Evolutionary conservation across 2,888 invertebrate genomes (phyloP), one percentile per base, ranked within the genome.

Genomic region (Pegoplata infirma): DNA sequence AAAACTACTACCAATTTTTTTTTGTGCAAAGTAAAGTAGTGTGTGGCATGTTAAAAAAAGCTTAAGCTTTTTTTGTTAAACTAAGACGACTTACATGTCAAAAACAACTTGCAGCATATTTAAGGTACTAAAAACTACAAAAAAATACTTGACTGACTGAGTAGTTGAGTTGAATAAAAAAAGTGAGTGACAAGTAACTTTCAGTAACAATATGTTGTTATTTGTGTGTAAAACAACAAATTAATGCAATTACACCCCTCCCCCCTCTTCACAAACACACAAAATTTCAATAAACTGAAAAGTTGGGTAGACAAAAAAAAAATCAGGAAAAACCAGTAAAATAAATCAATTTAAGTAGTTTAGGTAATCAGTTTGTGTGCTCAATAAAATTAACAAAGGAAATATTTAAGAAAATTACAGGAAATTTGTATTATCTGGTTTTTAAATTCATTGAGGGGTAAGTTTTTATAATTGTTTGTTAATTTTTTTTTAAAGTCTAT

Each of bases 111-210:
- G 40, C 12, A 63, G 10, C 40, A 49, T 14, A 23, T 25, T 36
- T 17, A 3, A 36, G 6, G 3, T 5, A 36, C n/a, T n/a, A n/a
- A n/a, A n/a, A n/a, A 36, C 36, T 12, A 7, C 8, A 55, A 17
- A 25, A 69, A 53, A 61, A 53, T 14, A 14, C 68, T 68, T 49
- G 55, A 75, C 61, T 56, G 47, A 47, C 61, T 56, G 47, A 47
- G 46, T 19, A 25, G 19, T 56, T 61, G 68, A 61, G 55, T 40
- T 40, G 40, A 5, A 68, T 63, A 46, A 23, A n/a, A n/a, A 40
- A 58, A 59, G 47, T 55, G 61, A 76, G 66, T 76, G 80, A 80
- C 80, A 80, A 71, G 80, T 71, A 46, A 74, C 64, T 76, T 69
- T 78, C 78, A 63, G 49, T 32, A 78, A 73, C 59, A 78, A 69